Conservation (phyloP, 2,888 invertebrate species). For the Euproctis similis region DNA sequence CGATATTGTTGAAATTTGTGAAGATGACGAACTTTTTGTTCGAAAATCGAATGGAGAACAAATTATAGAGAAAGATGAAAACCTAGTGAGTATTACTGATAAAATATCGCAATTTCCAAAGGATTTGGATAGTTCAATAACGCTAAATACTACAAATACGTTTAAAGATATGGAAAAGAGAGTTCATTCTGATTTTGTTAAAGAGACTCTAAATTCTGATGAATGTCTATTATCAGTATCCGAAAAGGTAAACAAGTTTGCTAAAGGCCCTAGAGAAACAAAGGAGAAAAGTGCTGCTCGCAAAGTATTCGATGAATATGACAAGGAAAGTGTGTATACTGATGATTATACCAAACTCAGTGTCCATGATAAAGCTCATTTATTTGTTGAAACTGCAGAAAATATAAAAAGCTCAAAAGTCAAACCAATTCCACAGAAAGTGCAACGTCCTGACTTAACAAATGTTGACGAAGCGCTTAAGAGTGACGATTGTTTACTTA, state of each 20-base stretch:
- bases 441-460: conserved; percentile 69
- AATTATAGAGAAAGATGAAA: conserved; percentile 63
- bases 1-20: conserved; percentile 70
- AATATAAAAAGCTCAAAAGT: conserved; percentile 60
- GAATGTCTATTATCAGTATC: conserved; percentile 80
- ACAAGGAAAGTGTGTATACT: conserved; percentile 69
- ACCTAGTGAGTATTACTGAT: conserved; percentile 73
- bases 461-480: conserved; percentile 75
- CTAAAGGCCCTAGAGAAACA: conserved; percentile 55
- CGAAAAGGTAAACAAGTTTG: conserved; percentile 81
- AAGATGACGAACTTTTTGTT: conserved; percentile 66
- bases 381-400: conserved; percentile 79
- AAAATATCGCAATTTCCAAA: conserved; percentile 72
- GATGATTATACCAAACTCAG: conserved; percentile 72
- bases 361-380: conserved; percentile 80
- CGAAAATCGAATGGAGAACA: conserved; percentile 45
- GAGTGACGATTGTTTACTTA: conserved; percentile 77
- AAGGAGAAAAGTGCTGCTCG: conserved; percentile 58
- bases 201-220: conserved; percentile 71
- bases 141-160: conserved; percentile 36
- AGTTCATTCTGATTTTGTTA: conserved; percentile 69
- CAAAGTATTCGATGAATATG: conserved; percentile 63
- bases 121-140: conserved; percentile 46
- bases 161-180: conserved; percentile 49
- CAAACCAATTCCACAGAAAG: conserved; percentile 44